Evolutionary conservation across 2,888 invertebrate species (phyloP), one percentile per base, ranked within the genome.

Genomic region (Melinaea menophilus): DNA sequence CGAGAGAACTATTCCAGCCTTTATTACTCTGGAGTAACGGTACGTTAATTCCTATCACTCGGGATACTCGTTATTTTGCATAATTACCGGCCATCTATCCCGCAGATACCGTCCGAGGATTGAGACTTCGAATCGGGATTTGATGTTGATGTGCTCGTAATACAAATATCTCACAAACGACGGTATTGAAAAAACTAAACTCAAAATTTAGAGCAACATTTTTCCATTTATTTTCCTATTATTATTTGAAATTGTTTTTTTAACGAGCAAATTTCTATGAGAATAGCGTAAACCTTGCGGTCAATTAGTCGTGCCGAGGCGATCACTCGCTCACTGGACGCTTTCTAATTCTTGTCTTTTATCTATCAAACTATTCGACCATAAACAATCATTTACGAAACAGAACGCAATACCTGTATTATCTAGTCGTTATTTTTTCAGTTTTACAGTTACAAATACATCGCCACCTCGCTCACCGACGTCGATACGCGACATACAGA

Each of bases 361-460:
- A 78, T 81, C 82, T 85, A 82, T 84, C 85, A 79, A 85, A 78
- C 85, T 84, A 81, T 77, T 86, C 84, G 84, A 88, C 82, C 90
- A 87, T 85, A 88, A 85, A 89, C 87, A 88, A 88, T 83, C 82
- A 80, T 86, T 89, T 85, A 79, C 87, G 88, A 88, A 87, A 88
- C 62, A 22, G 48, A 64, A 73, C 72, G 81, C 81, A 82, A 83
- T 79, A 80, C 82, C 51, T 51, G 31, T 51, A 79, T 79, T 81
- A 74, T 84, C 74, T 81, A 79, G 78, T 76, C 78, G 71, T 74
- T 67, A 72, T 81, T 84, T 85, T 85, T 77, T 75, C 78, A 83
- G 51, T 22, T 11, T 47, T 41, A 69, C 68, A 62, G 69, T 67
- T 62, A 62, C 58, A 41, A 56, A 59, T 54, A 55, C 54, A 56